Evolutionary conservation across 2,113 vertebrate genomes (phyloP).

Genomic region (Laticauda laticaudata): DNA sequence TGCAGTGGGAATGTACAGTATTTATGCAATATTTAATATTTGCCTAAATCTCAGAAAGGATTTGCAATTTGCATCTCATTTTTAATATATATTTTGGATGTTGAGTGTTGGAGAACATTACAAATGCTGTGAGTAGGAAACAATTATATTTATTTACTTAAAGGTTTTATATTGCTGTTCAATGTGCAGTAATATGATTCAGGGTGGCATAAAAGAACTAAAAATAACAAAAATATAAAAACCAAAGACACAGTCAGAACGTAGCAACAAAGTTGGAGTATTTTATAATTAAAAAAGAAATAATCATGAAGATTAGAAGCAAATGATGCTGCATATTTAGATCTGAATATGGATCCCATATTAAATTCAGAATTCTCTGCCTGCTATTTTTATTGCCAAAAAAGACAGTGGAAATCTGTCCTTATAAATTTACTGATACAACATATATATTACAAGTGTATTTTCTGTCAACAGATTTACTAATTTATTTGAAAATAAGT

Average conservation of each 20-base stretch:
- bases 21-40: neutral
- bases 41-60: neutral
- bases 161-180: neutral
- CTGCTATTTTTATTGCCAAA: neutral
- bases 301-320: slow-evolving; percentile 5
- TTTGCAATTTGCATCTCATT: neutral
- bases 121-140: neutral
- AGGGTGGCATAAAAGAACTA: neutral
- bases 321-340: neutral
- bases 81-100: neutral
- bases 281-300: neutral
- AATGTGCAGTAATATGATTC: neutral
- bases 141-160: neutral
- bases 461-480: neutral
- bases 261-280: neutral
- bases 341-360: neutral
- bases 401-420: neutral
- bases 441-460: neutral
- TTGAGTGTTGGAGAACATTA: neutral
- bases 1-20: neutral
- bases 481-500: neutral
- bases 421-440: neutral
- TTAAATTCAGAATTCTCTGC: neutral
- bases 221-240: neutral
- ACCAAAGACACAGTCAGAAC: neutral